Percentiles rank a stretch among this genome's conserved stretches.
These are phyloP conservation scores for Dynastes hyllus DNA, from an alignment of 2,888 invertebrate species.

Conservation along the genomic window DNA sequence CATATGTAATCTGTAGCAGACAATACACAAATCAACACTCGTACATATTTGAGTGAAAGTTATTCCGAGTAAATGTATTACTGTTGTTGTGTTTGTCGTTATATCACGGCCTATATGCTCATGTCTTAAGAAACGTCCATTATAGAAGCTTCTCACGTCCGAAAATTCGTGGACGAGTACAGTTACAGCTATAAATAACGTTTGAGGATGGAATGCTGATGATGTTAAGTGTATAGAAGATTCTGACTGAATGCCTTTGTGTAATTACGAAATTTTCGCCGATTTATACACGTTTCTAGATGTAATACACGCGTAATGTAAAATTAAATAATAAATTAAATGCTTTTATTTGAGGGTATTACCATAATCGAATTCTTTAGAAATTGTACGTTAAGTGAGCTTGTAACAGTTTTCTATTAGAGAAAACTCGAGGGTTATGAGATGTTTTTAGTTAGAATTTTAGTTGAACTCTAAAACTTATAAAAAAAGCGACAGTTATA, in stretches of 20 bases:
- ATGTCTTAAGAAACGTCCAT: conserved; percentile 18
- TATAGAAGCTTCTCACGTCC: conserved; percentile 38
- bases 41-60: conserved; percentile 31
- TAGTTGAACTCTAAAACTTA: too few relatives aligned
- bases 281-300: neutral
- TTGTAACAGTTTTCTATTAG: too few relatives aligned
- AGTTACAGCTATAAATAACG: conserved; percentile 27
- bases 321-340: too few relatives aligned
- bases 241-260: neutral
- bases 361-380: too few relatives aligned
- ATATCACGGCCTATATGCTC: conserved; percentile 23
- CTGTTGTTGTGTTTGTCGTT: neutral
- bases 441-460: too few relatives aligned
- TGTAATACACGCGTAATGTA: too few relatives aligned
- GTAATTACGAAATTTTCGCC: conserved; percentile 3
- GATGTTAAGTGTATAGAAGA: neutral
- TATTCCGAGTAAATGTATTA: conserved; percentile 16
- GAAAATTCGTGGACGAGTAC: conserved; percentile 19
- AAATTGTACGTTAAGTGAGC: too few relatives aligned
- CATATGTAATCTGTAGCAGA: neutral
- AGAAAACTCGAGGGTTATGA: too few relatives aligned
- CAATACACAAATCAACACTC: neutral
- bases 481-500: too few relatives aligned
- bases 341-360: too few relatives aligned
- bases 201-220: conserved; percentile 16